Conservation (phyloP, 2,113 vertebrate species). For the Eulemur rufifrons region DNA sequence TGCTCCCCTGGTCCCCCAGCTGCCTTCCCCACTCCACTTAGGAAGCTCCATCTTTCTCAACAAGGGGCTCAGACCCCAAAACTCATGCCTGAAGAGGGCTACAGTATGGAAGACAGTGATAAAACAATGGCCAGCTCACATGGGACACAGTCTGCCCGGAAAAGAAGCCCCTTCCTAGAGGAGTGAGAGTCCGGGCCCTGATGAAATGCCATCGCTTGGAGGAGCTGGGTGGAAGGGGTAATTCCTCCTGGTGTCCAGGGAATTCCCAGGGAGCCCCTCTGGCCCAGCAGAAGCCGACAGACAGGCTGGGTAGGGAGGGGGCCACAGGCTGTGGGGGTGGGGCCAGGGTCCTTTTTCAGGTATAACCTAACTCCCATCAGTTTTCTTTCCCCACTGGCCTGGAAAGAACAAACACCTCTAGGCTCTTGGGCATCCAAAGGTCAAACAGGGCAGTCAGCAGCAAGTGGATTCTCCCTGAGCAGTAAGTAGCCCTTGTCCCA, state of each 20-base stretch:
- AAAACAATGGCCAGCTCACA: not conserved
- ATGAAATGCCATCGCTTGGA: not conserved
- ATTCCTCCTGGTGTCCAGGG: not conserved
- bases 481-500: not conserved
- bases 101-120: not conserved
- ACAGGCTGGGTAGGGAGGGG: not conserved
- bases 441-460: not conserved
- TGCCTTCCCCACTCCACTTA: not conserved
- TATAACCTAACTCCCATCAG: not conserved
- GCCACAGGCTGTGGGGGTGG: fast-evolving
- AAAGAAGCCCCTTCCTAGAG: not conserved
- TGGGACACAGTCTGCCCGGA: not conserved
- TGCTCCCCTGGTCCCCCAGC: not conserved
- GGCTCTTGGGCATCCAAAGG: not conserved
- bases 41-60: not conserved
- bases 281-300: not conserved
- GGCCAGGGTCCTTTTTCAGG: not conserved
- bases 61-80: not conserved
- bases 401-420: not conserved
- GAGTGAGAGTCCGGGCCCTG: not conserved
- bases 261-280: not conserved
- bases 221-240: not conserved
- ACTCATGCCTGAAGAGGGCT: not conserved
- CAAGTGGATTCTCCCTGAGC: not conserved
- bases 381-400: not conserved